A percentile compares a stretch with the other conserved stretches of the same genome.
Conservation (phyloP, 2,797 vertebrate species). For the Threskiornis aethiopicus region DNA sequence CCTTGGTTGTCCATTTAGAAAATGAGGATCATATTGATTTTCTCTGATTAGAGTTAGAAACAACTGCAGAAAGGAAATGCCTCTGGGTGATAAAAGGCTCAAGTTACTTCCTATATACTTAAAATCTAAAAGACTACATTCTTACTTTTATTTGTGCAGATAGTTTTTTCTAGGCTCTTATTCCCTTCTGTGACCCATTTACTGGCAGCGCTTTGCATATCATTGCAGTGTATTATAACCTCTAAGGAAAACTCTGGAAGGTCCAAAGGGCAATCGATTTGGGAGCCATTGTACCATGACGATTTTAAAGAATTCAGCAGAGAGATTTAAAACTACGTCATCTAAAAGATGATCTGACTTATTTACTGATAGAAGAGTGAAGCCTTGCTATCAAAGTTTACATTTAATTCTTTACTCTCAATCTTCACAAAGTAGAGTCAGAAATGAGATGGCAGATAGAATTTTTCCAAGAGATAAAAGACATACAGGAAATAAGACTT, state of each 20-base stretch:
- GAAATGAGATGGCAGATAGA: not conserved
- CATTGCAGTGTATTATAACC: not conserved
- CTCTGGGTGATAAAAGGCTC: not conserved
- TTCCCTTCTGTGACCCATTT: not conserved
- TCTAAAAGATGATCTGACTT: not conserved
- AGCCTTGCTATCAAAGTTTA: not conserved
- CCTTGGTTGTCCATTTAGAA: not conserved
- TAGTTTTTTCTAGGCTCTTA: not conserved
- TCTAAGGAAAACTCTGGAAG: not conserved
- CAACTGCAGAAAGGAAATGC: not conserved
- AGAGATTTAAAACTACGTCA: not conserved
- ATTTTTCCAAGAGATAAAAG: not conserved
- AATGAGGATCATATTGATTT: not conserved
- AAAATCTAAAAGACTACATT: not conserved
- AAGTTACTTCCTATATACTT: not conserved
- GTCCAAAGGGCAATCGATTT: not conserved
- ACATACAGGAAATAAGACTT: not conserved
- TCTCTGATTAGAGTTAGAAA: not conserved
- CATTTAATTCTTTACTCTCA: not conserved
- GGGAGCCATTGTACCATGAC: not conserved
- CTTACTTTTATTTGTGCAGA: not conserved
- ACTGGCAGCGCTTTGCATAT: not conserved
- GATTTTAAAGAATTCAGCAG: not conserved
- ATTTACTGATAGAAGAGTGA: not conserved
- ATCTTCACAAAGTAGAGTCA: not conserved